These are phyloP conservation scores for Columba janthina DNA, from an alignment of 2,113 vertebrate species.

Conservation along the genomic window DNA sequence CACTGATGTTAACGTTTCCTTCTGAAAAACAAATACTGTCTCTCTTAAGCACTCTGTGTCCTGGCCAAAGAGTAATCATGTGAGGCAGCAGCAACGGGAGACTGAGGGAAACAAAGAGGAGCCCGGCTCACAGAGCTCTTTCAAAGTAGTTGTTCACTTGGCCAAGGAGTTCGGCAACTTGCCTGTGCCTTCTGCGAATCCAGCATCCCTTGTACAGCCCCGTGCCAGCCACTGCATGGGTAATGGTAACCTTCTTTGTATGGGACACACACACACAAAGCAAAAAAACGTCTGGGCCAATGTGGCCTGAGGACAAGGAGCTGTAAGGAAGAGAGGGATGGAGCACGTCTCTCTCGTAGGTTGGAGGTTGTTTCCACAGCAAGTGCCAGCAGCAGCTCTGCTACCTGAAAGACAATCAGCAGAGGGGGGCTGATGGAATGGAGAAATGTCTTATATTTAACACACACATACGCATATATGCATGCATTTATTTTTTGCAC, in stretches of 20 bases:
- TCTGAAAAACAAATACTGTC: not conserved
- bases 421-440: not conserved
- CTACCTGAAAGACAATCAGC: not conserved
- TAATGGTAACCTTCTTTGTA: not conserved
- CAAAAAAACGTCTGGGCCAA: not conserved
- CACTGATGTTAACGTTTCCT: not conserved
- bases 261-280: not conserved
- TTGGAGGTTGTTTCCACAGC: not conserved
- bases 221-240: accelerated
- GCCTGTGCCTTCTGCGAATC: not conserved
- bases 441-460: not conserved
- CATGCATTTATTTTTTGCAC: not conserved
- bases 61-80: conserved; percentile 41
- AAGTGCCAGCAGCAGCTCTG: not conserved
- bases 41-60: conserved; percentile 30
- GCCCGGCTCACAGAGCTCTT: conserved; percentile 13
- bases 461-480: no score
- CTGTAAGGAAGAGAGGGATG: not conserved
- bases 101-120: not conserved
- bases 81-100: not conserved
- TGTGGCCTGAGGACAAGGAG: not conserved
- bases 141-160: conserved; percentile 14
- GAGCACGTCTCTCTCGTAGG: not conserved
- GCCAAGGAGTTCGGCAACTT: not conserved
- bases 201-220: not conserved